phyloP scores from a whole-genome alignment of 2,113 vertebrate genomes.

The Tetrao urogallus region DNA sequence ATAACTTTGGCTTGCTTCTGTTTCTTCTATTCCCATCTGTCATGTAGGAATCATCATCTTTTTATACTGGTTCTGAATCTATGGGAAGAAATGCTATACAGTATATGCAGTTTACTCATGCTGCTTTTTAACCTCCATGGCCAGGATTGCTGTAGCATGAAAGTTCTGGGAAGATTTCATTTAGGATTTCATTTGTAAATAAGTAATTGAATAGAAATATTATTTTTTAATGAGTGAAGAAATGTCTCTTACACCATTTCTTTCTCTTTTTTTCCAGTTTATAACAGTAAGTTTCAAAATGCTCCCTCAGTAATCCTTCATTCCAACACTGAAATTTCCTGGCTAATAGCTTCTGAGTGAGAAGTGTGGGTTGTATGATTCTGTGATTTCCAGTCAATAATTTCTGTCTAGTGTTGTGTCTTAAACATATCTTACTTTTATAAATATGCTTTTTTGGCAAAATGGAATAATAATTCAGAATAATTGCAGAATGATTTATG shows the following conservation, averaged over 20 bases:
- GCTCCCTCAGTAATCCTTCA: not conserved
- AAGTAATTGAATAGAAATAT: not conserved
- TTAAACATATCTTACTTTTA: not conserved
- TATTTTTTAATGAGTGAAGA: not conserved
- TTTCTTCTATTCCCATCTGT: not conserved
- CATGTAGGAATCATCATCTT: not conserved
- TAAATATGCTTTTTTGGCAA: not conserved
- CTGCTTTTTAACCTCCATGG: not conserved
- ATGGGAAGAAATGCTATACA: rapidly evolving
- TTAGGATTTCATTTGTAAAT: not conserved
- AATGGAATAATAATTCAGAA: not conserved
- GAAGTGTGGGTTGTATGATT: not conserved
- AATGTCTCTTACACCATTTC: not conserved
- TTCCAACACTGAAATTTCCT: not conserved
- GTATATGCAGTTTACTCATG: not conserved
- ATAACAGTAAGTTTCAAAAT: not conserved
- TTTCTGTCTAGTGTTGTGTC: not conserved
- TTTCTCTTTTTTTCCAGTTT: not conserved
- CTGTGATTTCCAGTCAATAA: not conserved
- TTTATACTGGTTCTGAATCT: not conserved
- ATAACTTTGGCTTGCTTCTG: not conserved
- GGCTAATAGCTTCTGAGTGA: not conserved
- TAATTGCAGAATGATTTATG: not conserved
- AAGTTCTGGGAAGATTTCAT: not conserved
- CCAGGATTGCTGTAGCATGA: not conserved